Evolutionary conservation across 2,113 vertebrate species (phyloP).

Genomic region (Pteropus alecto): DNA sequence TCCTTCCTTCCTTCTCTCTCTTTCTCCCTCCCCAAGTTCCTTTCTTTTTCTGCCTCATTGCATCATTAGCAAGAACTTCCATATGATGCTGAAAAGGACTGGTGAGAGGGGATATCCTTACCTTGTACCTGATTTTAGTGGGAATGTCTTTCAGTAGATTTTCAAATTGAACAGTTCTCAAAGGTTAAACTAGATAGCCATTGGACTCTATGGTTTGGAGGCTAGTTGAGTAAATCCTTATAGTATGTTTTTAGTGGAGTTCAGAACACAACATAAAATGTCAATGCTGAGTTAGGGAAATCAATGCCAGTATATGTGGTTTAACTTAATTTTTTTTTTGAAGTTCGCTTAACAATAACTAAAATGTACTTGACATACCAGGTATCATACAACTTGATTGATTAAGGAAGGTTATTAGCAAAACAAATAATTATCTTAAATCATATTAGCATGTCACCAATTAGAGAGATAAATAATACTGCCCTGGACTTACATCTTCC

Average conservation of each 20-base stretch:
- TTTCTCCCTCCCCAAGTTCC: no score
- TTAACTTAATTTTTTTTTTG: not conserved
- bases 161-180: slow-evolving; percentile 23
- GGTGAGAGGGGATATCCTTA: not conserved
- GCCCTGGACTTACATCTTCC: not conserved
- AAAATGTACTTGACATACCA: not conserved
- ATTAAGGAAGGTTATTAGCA: slow-evolving; percentile 5
- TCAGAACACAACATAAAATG: slow-evolving; percentile 19
- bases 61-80: not conserved
- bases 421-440: slow-evolving; percentile 50
- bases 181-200: not conserved
- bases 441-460: not conserved
- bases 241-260: not conserved
- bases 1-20: no score
- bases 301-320: slow-evolving; percentile 12
- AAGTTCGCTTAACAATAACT: slow-evolving; percentile 28
- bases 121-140: not conserved
- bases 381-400: not conserved
- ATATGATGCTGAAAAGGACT: not conserved
- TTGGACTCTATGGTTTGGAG: not conserved
- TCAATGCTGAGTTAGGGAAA: slow-evolving; percentile 15
- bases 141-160: not conserved
- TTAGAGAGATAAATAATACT: slow-evolving; percentile 1
- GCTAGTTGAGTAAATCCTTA: slow-evolving; percentile 6
- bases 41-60: not conserved